Conservation (phyloP, 2,797 vertebrate species). For the Spinus olivaceus region DNA sequence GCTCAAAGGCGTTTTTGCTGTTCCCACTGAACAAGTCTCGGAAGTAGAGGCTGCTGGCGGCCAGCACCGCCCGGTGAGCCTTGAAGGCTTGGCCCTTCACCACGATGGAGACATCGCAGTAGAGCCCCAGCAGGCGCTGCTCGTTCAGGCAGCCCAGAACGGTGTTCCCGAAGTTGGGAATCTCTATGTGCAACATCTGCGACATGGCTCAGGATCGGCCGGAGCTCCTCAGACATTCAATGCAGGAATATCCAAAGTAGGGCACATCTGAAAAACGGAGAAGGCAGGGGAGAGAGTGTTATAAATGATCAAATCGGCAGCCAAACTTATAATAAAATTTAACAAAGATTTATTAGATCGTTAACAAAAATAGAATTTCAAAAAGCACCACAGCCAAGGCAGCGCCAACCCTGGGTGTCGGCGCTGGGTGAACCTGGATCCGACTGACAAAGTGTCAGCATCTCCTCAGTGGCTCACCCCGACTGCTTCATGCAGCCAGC, state of each 20-base stretch:
- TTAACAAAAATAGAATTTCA: no score
- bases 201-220: conserved; percentile 82
- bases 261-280: conserved; percentile 73
- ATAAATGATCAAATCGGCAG: no score
- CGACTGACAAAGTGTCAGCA: no score
- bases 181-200: conserved; percentile 98
- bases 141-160: conserved; percentile 96
- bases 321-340: no score
- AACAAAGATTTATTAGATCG: no score
- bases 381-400: no score
- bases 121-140: conserved; percentile 94
- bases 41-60: conserved; percentile 98
- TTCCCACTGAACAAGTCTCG: conserved; percentile 96
- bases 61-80: conserved; percentile 95
- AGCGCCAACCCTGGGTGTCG: no score
- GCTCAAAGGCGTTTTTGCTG: conserved; percentile 94
- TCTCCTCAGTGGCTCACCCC: no score
- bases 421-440: no score
- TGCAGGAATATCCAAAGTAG: conserved; percentile 45
- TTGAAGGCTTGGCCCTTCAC: conserved; percentile 98
- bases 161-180: conserved; percentile 97
- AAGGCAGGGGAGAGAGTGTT: conserved; percentile 21
- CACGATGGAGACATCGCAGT: conserved; percentile 98
- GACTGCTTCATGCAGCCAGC: no score
- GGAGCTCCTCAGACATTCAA: conserved; percentile 68